Conservation (phyloP, 2,888 invertebrate species). For the Tachina lurida region DNA sequence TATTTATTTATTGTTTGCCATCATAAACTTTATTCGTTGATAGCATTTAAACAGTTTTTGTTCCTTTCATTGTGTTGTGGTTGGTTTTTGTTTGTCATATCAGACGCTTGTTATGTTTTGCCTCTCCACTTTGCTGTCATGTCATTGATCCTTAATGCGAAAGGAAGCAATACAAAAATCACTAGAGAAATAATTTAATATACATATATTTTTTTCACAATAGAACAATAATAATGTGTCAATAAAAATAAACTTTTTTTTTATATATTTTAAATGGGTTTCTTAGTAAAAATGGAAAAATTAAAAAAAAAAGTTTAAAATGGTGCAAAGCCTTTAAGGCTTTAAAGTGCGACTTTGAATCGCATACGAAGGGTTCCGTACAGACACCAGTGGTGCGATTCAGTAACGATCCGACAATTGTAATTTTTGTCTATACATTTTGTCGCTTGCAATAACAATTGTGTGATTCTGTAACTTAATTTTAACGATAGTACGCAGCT, state of each 20-base stretch:
- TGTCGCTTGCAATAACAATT: too few species aligned
- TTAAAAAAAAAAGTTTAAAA: too few species aligned
- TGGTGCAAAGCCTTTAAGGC: too few species aligned
- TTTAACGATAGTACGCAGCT: too few species aligned
- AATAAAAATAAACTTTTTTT: neutral
- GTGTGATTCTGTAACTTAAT: too few species aligned
- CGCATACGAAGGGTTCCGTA: too few species aligned
- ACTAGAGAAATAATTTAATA: neutral
- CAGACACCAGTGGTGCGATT: too few species aligned
- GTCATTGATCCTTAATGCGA: conserved; percentile 24
- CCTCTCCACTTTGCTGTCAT: neutral
- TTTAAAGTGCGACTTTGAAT: too few species aligned
- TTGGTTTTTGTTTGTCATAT: neutral
- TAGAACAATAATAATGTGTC: neutral
- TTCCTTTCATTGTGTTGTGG: neutral
- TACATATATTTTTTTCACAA: neutral
- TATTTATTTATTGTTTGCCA: conserved; percentile 15
- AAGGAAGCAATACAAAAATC: neutral
- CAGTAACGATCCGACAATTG: too few species aligned
- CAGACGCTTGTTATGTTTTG: conserved; percentile 20
- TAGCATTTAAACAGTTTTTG: conserved; percentile 23
- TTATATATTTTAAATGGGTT: neutral
- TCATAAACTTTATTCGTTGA: conserved; percentile 45
- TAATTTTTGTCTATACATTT: too few species aligned
- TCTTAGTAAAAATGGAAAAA: too few species aligned